Percentiles rank a stretch among this genome's conserved stretches.
Conservation (phyloP, 2,113 vertebrate genomes). For the Opisthocomus hoazin region DNA sequence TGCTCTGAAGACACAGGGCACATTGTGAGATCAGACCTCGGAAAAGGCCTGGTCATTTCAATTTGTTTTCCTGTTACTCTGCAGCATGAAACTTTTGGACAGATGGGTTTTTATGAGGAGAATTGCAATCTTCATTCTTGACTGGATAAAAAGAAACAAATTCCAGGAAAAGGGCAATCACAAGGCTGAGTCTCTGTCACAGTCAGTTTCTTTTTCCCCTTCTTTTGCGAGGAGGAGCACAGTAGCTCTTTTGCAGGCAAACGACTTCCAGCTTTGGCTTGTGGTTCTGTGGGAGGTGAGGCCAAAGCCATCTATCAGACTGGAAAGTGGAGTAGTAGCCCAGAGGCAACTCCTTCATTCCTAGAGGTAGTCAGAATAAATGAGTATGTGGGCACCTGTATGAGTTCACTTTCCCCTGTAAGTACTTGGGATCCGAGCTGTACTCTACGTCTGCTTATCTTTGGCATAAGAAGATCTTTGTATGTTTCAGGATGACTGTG, state of each 20-base stretch:
- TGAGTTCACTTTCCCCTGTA: background rate
- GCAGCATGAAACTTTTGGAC: background rate
- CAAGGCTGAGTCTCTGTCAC: background rate
- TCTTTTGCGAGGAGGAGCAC: background rate
- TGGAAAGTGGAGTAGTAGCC: background rate
- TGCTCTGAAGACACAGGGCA: background rate
- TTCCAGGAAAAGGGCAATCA: background rate
- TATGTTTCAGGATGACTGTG: background rate
- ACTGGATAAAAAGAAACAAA: background rate
- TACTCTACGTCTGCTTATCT: background rate
- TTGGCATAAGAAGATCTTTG: background rate
- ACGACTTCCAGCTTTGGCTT: background rate
- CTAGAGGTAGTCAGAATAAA: background rate
- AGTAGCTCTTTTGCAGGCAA: background rate
- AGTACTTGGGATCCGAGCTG: background rate
- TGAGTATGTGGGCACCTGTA: background rate
- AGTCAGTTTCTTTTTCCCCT: background rate
- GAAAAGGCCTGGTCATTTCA: background rate
- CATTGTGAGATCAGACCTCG: rapidly evolving
- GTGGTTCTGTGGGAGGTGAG: background rate
- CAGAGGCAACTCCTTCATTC: background rate
- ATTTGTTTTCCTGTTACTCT: background rate
- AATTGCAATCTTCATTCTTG: background rate
- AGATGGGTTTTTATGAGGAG: background rate
- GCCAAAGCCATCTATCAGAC: background rate